Evolutionary conservation across 2,113 vertebrate species (phyloP).

Genomic region (Etia nguti): DNA sequence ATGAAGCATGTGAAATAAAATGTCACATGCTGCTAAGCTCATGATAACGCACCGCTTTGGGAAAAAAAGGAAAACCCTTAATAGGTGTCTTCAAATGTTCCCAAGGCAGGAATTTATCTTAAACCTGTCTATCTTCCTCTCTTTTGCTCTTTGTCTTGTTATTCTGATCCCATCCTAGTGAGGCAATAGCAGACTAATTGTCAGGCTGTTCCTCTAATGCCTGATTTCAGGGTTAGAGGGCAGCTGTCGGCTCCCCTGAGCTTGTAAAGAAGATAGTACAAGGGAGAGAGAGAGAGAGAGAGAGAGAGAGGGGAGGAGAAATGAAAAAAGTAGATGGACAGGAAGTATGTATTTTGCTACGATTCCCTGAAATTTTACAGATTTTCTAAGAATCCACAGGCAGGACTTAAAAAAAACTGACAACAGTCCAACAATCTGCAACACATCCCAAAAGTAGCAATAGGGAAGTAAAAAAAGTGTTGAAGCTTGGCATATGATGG

Average conservation of each 20-base stretch:
- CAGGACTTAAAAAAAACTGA: not conserved
- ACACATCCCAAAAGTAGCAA: not conserved
- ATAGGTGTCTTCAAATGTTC: not conserved
- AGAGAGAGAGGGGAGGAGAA: not conserved
- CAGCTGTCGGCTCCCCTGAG: conserved; percentile 38
- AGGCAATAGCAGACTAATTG: conserved; percentile 49
- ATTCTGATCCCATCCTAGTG: conserved; percentile 10
- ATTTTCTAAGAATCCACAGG: not conserved
- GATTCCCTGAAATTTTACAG: not conserved
- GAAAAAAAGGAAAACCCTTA: not conserved
- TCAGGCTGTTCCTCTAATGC: conserved; percentile 45
- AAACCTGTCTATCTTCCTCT: not conserved
- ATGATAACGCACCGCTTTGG: not conserved
- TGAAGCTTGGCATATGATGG: not conserved
- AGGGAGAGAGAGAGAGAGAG: not conserved
- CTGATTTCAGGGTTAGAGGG: conserved; percentile 52
- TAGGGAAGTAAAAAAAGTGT: not conserved
- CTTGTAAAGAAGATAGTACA: not conserved
- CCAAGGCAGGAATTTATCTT: not conserved
- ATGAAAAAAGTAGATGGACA: not conserved
- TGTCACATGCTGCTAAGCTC: not conserved
- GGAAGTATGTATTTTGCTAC: not conserved
- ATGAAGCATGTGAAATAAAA: not conserved
- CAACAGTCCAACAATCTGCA: not conserved
- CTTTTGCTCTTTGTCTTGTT: not conserved